These are phyloP conservation scores for Strigamia maritima DNA, from an alignment of 2,888 invertebrate species.

Conservation along the genomic window DNA sequence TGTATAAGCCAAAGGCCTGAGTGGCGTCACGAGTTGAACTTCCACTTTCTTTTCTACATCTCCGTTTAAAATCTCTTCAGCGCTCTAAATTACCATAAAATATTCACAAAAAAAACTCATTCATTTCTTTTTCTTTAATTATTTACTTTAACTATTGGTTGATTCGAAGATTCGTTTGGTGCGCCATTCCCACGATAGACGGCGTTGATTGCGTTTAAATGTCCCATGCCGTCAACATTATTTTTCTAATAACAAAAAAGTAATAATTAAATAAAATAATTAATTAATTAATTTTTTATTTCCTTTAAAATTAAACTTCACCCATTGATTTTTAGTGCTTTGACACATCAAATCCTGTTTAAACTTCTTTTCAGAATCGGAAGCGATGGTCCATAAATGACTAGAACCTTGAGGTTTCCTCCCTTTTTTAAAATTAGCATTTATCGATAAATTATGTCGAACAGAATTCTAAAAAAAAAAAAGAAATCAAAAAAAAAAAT, in stretches of 20 bases:
- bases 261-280: no score
- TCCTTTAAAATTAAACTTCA: not conserved
- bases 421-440: constrained; percentile 85
- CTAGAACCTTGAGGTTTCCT: constrained; percentile 84
- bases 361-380: constrained; percentile 35
- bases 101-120: not conserved
- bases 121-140: not conserved
- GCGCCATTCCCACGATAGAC: no score
- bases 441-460: constrained; percentile 83
- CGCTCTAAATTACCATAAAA: constrained; percentile 45
- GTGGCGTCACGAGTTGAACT: constrained; percentile 56
- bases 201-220: no score
- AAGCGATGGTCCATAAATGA: constrained; percentile 80
- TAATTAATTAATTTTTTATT: no score
- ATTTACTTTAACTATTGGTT: not conserved
- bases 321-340: constrained; percentile 3
- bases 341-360: constrained; percentile 13
- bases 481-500: not conserved
- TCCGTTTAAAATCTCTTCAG: constrained; percentile 60
- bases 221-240: no score
- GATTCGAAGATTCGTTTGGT: not conserved
- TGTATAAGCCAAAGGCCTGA: constrained; percentile 17
- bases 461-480: constrained; percentile 66
- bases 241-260: no score
- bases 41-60: constrained; percentile 62